Evolutionary conservation across 1,140 invertebrate genomes (phyloP).

Genomic region (Meloidogyne hapla): DNA sequence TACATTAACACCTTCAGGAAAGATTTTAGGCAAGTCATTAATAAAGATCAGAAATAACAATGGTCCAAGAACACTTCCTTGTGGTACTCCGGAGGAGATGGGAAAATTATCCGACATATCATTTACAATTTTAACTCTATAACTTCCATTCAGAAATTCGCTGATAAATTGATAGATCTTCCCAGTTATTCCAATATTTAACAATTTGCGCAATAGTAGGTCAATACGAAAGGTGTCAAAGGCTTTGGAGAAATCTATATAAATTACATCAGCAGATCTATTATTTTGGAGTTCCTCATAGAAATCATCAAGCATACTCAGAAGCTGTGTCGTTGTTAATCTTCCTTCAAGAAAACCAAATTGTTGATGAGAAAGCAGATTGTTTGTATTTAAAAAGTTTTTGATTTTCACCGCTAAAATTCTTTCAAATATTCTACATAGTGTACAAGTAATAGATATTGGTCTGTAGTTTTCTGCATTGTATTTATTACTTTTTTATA

Average conservation of each 20-base stretch:
- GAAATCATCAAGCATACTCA: background rate
- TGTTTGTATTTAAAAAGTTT: constrained; percentile 12
- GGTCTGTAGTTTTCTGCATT: constrained; percentile 21
- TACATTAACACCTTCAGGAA: no score
- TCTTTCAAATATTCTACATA: constrained; percentile 12
- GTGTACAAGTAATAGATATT: constrained; percentile 11
- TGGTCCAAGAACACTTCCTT: no score
- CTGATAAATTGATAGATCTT: constrained; percentile 7
- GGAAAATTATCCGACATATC: background rate
- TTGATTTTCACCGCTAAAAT: background rate
- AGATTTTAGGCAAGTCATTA: no score
- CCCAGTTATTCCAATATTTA: constrained; percentile 3
- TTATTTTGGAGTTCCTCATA: background rate
- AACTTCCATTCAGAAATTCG: background rate
- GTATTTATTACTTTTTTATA: no score
- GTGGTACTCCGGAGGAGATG: no score
- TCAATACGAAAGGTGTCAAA: background rate
- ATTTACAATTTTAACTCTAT: background rate
- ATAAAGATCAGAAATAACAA: no score
- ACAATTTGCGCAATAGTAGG: background rate
- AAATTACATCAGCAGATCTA: background rate
- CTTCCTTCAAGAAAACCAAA: constrained; percentile 15
- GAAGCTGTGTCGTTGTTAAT: constrained; percentile 10
- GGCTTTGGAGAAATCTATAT: constrained; percentile 7
- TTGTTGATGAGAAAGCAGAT: background rate